Evolutionary conservation across 2,888 invertebrate species (phyloP).

Genomic region (Ceriagrion tenellum): DNA sequence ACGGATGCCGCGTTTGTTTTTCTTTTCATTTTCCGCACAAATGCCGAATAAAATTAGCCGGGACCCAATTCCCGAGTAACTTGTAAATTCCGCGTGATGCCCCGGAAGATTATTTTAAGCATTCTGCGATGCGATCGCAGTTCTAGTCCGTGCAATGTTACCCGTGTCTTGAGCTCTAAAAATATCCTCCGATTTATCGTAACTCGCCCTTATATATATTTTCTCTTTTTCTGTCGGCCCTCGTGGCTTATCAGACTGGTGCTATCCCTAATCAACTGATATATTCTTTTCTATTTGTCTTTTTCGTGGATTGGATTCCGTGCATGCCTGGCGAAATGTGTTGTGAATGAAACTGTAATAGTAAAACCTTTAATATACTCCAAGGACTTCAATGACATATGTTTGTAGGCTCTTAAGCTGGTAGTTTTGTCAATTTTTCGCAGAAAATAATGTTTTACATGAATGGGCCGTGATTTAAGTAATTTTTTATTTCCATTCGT

Average conservation of each 20-base stretch:
- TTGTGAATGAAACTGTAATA: no score
- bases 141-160: not conserved
- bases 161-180: not conserved
- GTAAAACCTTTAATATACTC: no score
- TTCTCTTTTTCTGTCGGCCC: not conserved
- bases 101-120: not conserved
- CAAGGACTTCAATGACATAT: no score
- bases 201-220: not conserved
- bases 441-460: no score
- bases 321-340: no score
- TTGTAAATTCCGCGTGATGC: not conserved
- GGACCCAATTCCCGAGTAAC: not conserved
- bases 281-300: not conserved
- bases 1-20: not conserved
- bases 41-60: not conserved
- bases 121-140: not conserved
- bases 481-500: no score
- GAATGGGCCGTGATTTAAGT: no score
- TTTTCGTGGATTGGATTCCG: not conserved
- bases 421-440: no score
- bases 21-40: not conserved
- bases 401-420: no score
- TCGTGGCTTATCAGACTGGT: not conserved
- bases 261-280: not conserved
- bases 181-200: not conserved